These are phyloP conservation scores for Burhinus bistriatus DNA, from an alignment of 2,113 vertebrate genomes.

Conservation along the genomic window DNA sequence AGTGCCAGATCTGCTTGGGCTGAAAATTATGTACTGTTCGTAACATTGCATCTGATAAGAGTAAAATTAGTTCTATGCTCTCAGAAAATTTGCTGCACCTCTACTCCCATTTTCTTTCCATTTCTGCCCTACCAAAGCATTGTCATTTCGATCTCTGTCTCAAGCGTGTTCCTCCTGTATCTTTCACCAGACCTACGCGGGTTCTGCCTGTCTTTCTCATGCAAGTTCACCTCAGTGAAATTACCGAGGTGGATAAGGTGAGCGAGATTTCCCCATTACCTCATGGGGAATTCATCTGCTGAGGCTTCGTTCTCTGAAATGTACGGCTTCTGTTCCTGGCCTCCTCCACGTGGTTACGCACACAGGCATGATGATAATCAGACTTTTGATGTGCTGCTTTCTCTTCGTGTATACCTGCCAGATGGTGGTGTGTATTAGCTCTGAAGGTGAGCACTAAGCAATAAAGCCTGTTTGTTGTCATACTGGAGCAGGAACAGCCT, in stretches of 20 bases:
- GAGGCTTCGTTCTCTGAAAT: background rate
- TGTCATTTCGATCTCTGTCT: background rate
- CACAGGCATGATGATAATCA: background rate
- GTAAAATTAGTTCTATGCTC: background rate
- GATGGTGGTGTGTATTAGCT: background rate
- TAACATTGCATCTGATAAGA: background rate
- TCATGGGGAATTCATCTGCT: background rate
- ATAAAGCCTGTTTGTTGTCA: background rate
- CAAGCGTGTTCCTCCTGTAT: background rate
- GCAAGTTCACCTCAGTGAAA: background rate
- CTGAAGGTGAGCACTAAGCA: background rate
- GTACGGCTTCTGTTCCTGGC: background rate
- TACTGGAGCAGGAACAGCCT: background rate
- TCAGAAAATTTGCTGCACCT: background rate
- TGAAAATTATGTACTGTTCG: background rate
- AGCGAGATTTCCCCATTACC: background rate
- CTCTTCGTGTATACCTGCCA: background rate
- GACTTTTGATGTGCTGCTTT: background rate
- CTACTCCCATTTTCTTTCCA: background rate
- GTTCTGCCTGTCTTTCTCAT: background rate
- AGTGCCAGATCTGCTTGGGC: background rate
- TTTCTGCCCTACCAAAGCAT: background rate
- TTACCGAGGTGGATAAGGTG: fast-evolving
- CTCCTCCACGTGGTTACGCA: background rate
- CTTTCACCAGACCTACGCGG: background rate